These are phyloP conservation scores for Lytechinus variegatus DNA, from an alignment of 35 echinoderm and acorn worm genomes.

Conservation along the genomic window DNA sequence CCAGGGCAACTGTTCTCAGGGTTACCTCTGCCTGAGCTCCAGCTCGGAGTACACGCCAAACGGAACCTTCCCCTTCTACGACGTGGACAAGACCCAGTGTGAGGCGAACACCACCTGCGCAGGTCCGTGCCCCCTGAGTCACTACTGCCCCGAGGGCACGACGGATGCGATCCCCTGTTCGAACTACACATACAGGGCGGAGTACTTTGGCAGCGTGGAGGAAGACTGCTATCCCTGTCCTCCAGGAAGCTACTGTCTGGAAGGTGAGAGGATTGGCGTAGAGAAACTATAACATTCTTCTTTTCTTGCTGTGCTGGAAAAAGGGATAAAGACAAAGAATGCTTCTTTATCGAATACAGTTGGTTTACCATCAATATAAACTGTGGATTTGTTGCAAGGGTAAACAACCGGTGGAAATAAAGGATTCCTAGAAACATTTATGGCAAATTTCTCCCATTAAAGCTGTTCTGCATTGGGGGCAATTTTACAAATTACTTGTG, in stretches of 20 bases:
- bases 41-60: slow-evolving; percentile 85
- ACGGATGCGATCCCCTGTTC: slow-evolving; percentile 80
- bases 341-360: no score
- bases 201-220: slow-evolving; percentile 73
- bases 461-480: no score
- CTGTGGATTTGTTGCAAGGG: no score
- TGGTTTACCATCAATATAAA: no score
- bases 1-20: slow-evolving; percentile 81
- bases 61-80: slow-evolving; percentile 56
- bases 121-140: slow-evolving; percentile 84
- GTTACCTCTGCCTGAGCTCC: slow-evolving; percentile 87
- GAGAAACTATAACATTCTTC: not conserved
- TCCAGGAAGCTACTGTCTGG: slow-evolving; percentile 78
- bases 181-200: slow-evolving; percentile 77
- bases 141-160: slow-evolving; percentile 92
- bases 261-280: slow-evolving; percentile 64
- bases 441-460: no score
- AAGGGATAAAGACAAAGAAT: no score
- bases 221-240: slow-evolving; percentile 86
- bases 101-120: slow-evolving; percentile 83
- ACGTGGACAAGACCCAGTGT: slow-evolving; percentile 88
- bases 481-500: no score
- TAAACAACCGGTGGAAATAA: no score
- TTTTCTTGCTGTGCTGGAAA: no score
- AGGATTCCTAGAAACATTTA: no score